These are phyloP conservation scores for Diplodus sargus DNA, from an alignment of 2,797 vertebrate species.

Conservation along the genomic window DNA sequence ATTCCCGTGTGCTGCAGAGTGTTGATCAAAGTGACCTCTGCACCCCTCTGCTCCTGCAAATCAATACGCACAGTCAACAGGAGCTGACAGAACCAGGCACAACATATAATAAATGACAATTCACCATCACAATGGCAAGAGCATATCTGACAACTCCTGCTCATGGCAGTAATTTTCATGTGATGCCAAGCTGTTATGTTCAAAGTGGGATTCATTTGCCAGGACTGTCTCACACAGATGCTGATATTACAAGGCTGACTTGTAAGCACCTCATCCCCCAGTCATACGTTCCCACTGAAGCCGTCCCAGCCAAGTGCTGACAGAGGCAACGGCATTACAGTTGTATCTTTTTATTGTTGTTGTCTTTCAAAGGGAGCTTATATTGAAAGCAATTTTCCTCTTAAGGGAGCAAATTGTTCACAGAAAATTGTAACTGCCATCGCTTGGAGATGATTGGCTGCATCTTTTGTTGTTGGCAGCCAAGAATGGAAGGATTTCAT, in stretches of 20 bases:
- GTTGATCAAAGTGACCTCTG: constrained; percentile 96
- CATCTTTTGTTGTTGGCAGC: constrained; percentile 75
- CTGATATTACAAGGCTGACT: constrained; percentile 90
- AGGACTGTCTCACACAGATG: constrained; percentile 88
- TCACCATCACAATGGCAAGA: constrained; percentile 84
- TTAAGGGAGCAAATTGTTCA: constrained; percentile 87
- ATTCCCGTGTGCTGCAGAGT: constrained; percentile 87
- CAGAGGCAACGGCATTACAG: constrained; percentile 88
- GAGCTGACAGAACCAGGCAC: constrained; percentile 88
- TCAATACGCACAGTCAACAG: constrained; percentile 88
- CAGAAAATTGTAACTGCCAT: constrained; percentile 88
- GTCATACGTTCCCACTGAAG: constrained; percentile 81
- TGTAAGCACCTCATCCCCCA: constrained; percentile 89
- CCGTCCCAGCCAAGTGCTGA: constrained; percentile 84
- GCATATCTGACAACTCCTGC: constrained; percentile 89
- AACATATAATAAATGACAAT: constrained; percentile 95
- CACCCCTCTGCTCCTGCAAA: constrained; percentile 88
- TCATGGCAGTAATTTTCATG: constrained; percentile 91
- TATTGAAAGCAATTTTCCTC: constrained; percentile 90
- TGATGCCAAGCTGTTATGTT: constrained; percentile 89
- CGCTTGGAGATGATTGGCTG: constrained; percentile 84
- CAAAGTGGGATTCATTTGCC: constrained; percentile 91
- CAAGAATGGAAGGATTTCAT: constrained; percentile 85
- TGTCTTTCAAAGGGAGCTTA: constrained; percentile 89
- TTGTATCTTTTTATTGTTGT: constrained; percentile 88